A percentile compares a stretch with the other conserved stretches of the same genome.
These are phyloP conservation scores for Laothoe populi DNA, from an alignment of 2,888 invertebrate species.

Conservation along the genomic window DNA sequence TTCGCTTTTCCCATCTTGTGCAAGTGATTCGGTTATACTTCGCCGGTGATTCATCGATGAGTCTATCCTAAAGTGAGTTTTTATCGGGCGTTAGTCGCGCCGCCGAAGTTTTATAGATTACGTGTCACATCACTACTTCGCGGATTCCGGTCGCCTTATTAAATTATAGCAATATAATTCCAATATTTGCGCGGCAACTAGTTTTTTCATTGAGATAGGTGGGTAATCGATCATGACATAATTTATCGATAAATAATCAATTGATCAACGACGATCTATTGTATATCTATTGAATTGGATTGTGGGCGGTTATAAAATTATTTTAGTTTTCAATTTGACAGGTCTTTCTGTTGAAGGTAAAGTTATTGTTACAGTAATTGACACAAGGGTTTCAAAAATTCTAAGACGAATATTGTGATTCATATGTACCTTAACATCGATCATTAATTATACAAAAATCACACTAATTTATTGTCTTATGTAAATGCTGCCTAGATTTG, in stretches of 20 bases:
- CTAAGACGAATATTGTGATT: too few species aligned
- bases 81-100: conserved; percentile 70
- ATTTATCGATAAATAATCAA: conserved; percentile 32
- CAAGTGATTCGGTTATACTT: conserved; percentile 76
- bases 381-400: too few species aligned
- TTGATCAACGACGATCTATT: conserved; percentile 20
- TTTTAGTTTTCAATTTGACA: not conserved
- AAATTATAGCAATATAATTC: conserved; percentile 31
- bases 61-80: conserved; percentile 79
- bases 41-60: conserved; percentile 81
- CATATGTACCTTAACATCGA: conserved; percentile 1
- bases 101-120: conserved; percentile 47
- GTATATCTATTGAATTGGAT: conserved; percentile 17
- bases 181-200: conserved; percentile 15
- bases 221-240: conserved; percentile 36
- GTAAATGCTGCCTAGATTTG: conserved; percentile 53
- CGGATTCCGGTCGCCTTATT: conserved; percentile 28
- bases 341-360: conserved; percentile 7
- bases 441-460: conserved; percentile 28
- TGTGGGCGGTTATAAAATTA: conserved; percentile 20
- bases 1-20: conserved; percentile 72
- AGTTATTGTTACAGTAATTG: not conserved
- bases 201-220: conserved; percentile 19
- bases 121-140: conserved; percentile 33
- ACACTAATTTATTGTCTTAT: conserved; percentile 34